These are phyloP conservation scores for Idaea aversata DNA, from an alignment of 2,888 invertebrate genomes.

Conservation along the genomic window DNA sequence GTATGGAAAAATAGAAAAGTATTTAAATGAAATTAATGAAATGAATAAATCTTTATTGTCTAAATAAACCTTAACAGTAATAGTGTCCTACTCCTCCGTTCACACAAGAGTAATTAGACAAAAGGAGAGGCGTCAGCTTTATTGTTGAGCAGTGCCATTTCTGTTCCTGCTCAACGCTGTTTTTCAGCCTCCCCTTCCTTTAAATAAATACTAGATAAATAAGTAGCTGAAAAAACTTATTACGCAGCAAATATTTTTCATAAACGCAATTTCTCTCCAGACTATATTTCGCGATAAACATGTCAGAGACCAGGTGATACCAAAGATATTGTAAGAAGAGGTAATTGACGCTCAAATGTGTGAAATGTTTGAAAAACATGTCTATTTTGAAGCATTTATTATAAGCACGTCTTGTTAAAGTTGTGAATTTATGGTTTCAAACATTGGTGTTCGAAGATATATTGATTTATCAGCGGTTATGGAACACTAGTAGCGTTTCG, in stretches of 20 bases:
- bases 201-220: no score
- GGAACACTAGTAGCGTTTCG: not conserved
- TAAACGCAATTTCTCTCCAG: not conserved
- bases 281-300: not conserved
- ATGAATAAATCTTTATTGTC: no score
- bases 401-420: constrained; percentile 13
- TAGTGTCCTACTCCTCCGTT: no score
- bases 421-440: not conserved
- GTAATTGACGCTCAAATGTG: constrained; percentile 27
- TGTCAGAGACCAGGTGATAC: not conserved
- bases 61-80: no score
- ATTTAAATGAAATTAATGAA: no score
- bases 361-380: constrained; percentile 42
- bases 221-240: not conserved
- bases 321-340: constrained; percentile 10
- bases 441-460: not conserved
- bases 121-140: no score
- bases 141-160: no score
- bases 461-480: not conserved
- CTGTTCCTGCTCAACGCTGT: no score
- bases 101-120: no score
- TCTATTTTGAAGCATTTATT: constrained; percentile 28
- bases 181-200: no score
- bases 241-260: not conserved
- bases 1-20: no score